Conservation (phyloP, 1,140 invertebrate genomes). For the Cephus cinctus region DNA sequence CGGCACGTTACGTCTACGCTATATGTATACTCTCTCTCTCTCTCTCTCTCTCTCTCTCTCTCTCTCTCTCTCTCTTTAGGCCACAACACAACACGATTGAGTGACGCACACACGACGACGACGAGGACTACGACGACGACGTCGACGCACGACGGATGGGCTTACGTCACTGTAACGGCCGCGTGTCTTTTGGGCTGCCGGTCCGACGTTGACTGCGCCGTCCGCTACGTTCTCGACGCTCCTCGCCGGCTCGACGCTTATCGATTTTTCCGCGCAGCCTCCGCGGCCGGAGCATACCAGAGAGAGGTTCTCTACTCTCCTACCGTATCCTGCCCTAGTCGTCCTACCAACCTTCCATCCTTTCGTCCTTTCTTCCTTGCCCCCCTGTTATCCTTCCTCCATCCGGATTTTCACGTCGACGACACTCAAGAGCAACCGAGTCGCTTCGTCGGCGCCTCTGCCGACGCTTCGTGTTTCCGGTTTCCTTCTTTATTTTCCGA, state of each 20-base stretch:
- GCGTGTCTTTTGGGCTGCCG: conserved; percentile 41
- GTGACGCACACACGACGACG: neutral
- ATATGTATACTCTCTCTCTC: no score
- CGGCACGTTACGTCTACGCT: no score
- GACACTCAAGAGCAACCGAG: no score
- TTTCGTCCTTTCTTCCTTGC: neutral
- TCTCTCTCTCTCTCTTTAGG: neutral
- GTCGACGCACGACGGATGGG: neutral
- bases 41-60: neutral
- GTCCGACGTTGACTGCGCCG: conserved; percentile 45
- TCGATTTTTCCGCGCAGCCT: conserved; percentile 51
- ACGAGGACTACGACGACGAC: conserved; percentile 13
- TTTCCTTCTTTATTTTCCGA: no score
- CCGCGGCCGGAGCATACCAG: conserved; percentile 33
- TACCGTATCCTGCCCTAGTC: conserved; percentile 12
- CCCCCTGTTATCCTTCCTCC: conserved; percentile 9
- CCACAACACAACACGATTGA: neutral
- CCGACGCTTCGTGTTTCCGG: no score
- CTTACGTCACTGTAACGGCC: conserved; percentile 1
- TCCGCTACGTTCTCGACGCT: conserved; percentile 36
- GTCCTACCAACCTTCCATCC: conserved; percentile 4
- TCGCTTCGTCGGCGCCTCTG: no score
- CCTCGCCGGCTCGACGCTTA: conserved; percentile 35
- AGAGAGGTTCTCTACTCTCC: conserved; percentile 14
- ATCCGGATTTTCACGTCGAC: no score